Evolutionary conservation across 53 echinoderm and acorn worm species (phyloP), one percentile per base, ranked within the genome.

Genomic region (Henricia sp.): DNA sequence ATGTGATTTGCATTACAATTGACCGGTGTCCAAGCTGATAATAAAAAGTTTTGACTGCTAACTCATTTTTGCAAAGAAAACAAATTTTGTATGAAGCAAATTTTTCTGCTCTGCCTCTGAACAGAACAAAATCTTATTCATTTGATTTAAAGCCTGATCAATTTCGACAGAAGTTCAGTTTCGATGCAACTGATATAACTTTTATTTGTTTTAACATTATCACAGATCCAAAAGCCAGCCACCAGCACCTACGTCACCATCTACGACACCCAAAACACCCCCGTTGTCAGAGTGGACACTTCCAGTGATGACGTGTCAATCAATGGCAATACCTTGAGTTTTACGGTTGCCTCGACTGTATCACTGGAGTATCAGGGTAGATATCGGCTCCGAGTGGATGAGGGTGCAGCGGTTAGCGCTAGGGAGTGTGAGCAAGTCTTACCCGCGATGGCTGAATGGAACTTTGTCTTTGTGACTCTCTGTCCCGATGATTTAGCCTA

Each of bases 391-490:
- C 51, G 86, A 37, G 52, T 86, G 34, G 86, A 86, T 28, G 66
- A 86, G 36, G 86, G 86, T 17, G 86, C 76, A 30, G 86, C 56
- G 19, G 30, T 86, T 9, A 86, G 76, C 35, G 86, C 50, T 6
- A 24, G 65, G 37, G 65, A 64, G n/a, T 86, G 86, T 54, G 86
- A 78, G 20, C 78, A 34, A 34, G 64, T 46, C 46, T 21, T 78
- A 34, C 62, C 78, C 43, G 40, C 78, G 4, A 78, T 64, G 63
- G 12, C 29, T 9, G 63, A 78, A 23, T 78, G 78, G 78, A 50
- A 64, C 63, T 78, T 78, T 28, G 48, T 78, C 48, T 78, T 78
- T 35, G 78, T 78, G 43, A 78, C 63, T 38, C 64, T 48, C 44
- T 78, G 78, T 57, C 56, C 33, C 59, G 63, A 64, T 10, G 78